A percentile compares a stretch with the other conserved stretches of the same genome.
Evolutionary conservation across 2,113 vertebrate species (phyloP).

Genomic region (Eublepharis macularius): DNA sequence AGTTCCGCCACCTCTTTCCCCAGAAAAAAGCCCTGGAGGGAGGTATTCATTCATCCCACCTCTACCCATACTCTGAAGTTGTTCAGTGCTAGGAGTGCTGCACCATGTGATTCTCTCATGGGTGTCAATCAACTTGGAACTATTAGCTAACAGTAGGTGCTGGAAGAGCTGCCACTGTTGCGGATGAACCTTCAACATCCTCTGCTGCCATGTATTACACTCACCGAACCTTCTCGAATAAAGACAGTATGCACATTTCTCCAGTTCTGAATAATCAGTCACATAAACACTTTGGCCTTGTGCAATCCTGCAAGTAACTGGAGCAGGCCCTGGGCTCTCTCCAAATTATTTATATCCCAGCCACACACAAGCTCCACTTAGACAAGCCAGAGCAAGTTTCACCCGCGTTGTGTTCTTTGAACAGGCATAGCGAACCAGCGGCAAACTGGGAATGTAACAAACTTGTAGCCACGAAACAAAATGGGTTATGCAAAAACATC

Average conservation of each 20-base stretch:
- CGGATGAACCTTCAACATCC: not conserved
- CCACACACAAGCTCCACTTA: not conserved
- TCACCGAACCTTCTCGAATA: constrained; percentile 11
- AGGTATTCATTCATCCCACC: not conserved
- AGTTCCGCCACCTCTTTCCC: no score
- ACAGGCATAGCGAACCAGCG: constrained; percentile 1
- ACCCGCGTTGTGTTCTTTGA: constrained; percentile 12
- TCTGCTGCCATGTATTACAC: not conserved
- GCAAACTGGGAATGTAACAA: not conserved
- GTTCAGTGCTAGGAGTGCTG: not conserved
- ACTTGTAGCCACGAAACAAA: not conserved
- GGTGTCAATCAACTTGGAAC: not conserved
- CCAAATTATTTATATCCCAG: not conserved
- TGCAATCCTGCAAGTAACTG: not conserved
- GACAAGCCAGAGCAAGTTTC: not conserved
- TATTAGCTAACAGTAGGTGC: not conserved
- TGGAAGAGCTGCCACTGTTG: not conserved
- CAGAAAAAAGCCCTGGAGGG: no score
- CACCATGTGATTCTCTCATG: not conserved
- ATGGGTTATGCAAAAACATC: no score
- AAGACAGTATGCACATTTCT: not conserved
- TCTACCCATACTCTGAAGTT: not conserved
- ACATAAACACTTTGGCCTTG: not conserved
- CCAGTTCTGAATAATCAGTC: not conserved
- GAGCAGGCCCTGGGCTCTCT: not conserved